Conservation (phyloP, 1,140 invertebrate species). For the Drosophila ficusphila region DNA sequence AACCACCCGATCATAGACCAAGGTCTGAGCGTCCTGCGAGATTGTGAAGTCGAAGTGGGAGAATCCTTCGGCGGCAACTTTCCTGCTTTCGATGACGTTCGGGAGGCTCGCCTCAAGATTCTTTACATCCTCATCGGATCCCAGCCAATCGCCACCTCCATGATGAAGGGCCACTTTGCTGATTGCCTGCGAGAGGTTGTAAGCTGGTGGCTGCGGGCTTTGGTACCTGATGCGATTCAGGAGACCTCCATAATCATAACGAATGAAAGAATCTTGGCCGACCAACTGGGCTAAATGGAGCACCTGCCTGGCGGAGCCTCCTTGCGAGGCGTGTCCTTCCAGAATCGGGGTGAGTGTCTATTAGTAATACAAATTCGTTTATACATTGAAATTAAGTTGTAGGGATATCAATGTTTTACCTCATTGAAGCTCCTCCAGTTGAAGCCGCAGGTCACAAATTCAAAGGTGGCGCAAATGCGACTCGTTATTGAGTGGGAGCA, state of each 20-base stretch:
- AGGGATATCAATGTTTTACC: slow-evolving; percentile 17
- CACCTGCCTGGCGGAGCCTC: slow-evolving; percentile 31
- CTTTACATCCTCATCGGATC: background rate
- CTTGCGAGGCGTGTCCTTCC: slow-evolving; percentile 44
- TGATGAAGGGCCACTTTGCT: slow-evolving; percentile 31
- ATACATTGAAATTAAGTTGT: no score
- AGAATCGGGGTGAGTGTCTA: slow-evolving; percentile 43
- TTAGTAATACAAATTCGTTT: no score
- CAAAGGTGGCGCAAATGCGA: slow-evolving; percentile 51
- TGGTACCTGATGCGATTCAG: slow-evolving; percentile 12
- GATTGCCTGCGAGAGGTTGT: slow-evolving; percentile 28
- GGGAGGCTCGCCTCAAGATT: slow-evolving; percentile 7
- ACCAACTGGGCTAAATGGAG: slow-evolving; percentile 45
- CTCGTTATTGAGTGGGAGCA: slow-evolving; percentile 11
- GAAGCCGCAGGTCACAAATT: slow-evolving; percentile 45
- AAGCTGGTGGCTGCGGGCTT: background rate
- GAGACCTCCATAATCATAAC: slow-evolving; percentile 16
- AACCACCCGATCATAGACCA: slow-evolving; percentile 24
- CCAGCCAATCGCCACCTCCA: slow-evolving; percentile 36
- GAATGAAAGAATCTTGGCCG: background rate
- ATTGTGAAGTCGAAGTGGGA: slow-evolving; percentile 48
- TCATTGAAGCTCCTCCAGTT: slow-evolving; percentile 43
- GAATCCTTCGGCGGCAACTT: background rate
- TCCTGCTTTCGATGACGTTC: slow-evolving; percentile 25
- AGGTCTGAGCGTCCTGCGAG: slow-evolving; percentile 11